Evolutionary conservation across 2,888 invertebrate genomes (phyloP), one percentile per base, ranked within the genome.

Genomic region (Tetragnatha montana): DNA sequence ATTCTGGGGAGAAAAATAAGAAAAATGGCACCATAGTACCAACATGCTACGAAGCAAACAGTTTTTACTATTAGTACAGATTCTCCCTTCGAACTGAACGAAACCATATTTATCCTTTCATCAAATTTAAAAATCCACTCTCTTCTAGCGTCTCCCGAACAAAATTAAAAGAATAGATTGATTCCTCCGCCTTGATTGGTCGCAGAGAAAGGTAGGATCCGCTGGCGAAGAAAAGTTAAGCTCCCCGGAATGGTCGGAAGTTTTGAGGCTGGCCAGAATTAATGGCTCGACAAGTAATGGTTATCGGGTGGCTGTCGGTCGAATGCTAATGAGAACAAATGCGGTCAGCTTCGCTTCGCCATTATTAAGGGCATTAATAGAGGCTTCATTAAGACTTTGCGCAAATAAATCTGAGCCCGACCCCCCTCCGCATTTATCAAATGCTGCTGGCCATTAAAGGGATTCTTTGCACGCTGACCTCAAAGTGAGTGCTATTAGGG

Each of bases 301-400:
- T 74, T 81, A 81, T 81, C 74, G 81, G 80, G 75, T 75, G 81
- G 74, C 81, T 81, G 80, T 81, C 81, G 87, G 81, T 87, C 69
- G 81, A 74, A 87, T 87, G 81, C 81, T 81, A 87, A 87, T 87
- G 87, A 87, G 87, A 74, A 87, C 81, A 81, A 87, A 87, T 87
- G 87, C 81, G 87, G 81, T 87, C 87, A 87, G 87, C 87, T 80
- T 74, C 86, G 51, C 51, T 79, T 79, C 74, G 79, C 73, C 87
- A 87, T 87, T 87, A 87, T 74, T 70, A 76, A 76, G 76, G 78
- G 50, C 78, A 84, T 84, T 84, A 84, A 84, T 87, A 87, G 87
- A 73, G 87, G 87, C 81, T 87, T 87, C 87, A 87, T 87, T 87
- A 87, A 80, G 75, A 78, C 86, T 49, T 35, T 19, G 81, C 74